A percentile compares a stretch with the other conserved stretches of the same genome.
phyloP scores from a whole-genome alignment of 1,140 invertebrate genomes.

The Trachelipus rathkii region DNA sequence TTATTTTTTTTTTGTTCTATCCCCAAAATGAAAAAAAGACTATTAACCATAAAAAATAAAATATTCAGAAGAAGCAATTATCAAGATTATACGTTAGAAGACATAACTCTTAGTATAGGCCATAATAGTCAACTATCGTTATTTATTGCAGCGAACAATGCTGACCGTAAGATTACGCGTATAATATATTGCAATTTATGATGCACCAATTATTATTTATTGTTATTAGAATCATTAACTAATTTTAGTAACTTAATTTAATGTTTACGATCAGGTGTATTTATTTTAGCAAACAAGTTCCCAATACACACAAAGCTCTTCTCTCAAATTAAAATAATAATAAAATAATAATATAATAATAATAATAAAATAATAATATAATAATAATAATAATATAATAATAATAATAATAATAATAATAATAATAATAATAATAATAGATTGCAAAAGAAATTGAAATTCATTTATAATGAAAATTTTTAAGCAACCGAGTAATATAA shows the following conservation, averaged over 20 bases:
- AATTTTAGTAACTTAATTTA: neutral
- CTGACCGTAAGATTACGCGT: neutral
- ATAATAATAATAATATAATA: too few species aligned
- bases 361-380: too few species aligned
- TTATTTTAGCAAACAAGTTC: too few species aligned
- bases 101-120: constrained; percentile 2
- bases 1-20: neutral
- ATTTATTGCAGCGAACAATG: neutral
- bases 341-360: too few species aligned
- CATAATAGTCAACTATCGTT: constrained; percentile 13
- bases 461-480: too few species aligned
- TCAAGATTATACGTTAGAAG: neutral
- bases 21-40: neutral
- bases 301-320: too few species aligned
- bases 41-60: neutral
- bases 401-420: too few species aligned
- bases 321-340: too few species aligned
- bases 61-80: constrained; percentile 3
- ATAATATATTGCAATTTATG: neutral
- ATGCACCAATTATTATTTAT: neutral
- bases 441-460: too few species aligned
- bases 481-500: too few species aligned
- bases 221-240: constrained; percentile 2
- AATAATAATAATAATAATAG: too few species aligned
- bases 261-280: too few species aligned